A percentile compares a stretch with the other conserved stretches of the same genome.
phyloP scores from a whole-genome alignment of 2,797 vertebrate species.

The Darevskia nairensis region DNA sequence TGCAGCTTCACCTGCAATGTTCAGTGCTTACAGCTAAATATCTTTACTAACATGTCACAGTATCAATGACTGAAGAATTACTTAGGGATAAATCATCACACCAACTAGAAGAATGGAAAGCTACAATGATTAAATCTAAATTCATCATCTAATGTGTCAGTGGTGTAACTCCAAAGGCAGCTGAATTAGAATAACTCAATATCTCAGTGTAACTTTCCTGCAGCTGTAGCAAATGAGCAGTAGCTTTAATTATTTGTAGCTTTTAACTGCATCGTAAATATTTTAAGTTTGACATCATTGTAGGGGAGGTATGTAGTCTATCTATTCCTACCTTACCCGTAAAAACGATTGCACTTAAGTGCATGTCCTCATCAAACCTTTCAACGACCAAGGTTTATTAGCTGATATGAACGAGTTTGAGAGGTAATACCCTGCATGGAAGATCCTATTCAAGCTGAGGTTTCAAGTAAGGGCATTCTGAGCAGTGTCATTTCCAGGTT shows the following conservation, averaged over 20 bases:
- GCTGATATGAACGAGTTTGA: background rate
- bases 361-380: background rate
- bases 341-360: background rate
- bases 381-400: background rate
- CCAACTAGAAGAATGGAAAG: background rate
- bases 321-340: background rate
- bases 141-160: background rate
- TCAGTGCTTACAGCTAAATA: constrained; percentile 21
- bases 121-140: constrained; percentile 12
- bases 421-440: no score
- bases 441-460: background rate
- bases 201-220: background rate
- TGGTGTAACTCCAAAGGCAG: background rate
- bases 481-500: background rate
- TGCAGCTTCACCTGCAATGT: background rate
- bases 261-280: background rate
- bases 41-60: constrained; percentile 45
- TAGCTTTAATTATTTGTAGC: background rate
- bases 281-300: background rate
- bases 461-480: background rate
- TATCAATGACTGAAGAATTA: background rate
- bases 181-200: background rate
- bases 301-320: background rate
- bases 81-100: background rate
- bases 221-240: constrained; percentile 6